These are phyloP conservation scores for Gryllus longicercus DNA, from an alignment of 2,888 invertebrate genomes.

Conservation along the genomic window DNA sequence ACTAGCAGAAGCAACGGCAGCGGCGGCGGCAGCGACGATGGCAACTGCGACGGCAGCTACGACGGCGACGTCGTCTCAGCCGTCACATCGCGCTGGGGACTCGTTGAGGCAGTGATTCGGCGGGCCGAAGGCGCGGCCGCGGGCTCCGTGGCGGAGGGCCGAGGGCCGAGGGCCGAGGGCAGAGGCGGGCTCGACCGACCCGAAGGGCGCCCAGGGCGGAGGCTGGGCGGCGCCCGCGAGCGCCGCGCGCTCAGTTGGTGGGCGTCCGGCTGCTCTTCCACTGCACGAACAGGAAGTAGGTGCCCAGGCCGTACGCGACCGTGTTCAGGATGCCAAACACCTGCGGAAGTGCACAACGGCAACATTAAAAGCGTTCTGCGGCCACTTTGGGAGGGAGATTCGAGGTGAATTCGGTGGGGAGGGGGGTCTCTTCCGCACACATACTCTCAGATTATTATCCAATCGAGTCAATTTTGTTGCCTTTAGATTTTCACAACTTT, in stretches of 20 bases:
- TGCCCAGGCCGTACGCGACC: conserved; percentile 70
- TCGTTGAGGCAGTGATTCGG: neutral
- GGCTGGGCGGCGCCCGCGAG: neutral
- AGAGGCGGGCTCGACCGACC: too few species aligned
- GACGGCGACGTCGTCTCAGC: neutral
- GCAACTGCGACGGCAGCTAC: too few species aligned
- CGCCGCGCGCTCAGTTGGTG: conserved; percentile 26
- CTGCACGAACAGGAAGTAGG: conserved; percentile 71
- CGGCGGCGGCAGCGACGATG: too few species aligned
- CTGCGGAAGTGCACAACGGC: conserved; percentile 49
- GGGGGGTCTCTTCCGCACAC: too few species aligned
- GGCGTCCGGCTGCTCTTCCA: conserved; percentile 51
- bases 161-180: conserved; percentile 21
- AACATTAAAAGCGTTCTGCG: neutral
- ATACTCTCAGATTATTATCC: too few species aligned
- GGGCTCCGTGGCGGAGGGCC: neutral
- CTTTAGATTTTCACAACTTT: too few species aligned
- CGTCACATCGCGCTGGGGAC: neutral
- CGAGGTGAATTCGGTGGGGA: too few species aligned
- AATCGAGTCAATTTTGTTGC: too few species aligned
- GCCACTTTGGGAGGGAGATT: too few species aligned
- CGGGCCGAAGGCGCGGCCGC: neutral
- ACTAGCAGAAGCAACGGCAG: too few species aligned
- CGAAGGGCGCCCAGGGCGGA: neutral
- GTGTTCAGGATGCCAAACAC: conserved; percentile 80